These are phyloP conservation scores for Drosophila parthenogenetica DNA, from an alignment of 2,888 invertebrate species.

Conservation along the genomic window DNA sequence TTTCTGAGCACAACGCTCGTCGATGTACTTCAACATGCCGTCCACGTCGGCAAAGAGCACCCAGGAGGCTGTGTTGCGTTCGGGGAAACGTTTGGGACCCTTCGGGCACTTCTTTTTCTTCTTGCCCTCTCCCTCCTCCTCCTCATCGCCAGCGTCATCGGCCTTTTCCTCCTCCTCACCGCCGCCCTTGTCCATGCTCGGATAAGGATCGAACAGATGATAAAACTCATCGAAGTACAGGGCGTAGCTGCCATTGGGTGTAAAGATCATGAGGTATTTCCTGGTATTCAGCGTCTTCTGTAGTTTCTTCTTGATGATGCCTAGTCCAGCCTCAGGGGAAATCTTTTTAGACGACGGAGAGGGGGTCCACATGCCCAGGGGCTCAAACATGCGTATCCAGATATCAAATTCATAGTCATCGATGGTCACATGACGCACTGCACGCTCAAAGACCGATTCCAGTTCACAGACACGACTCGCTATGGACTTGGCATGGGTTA, in stretches of 20 bases:
- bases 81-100: conserved; percentile 72
- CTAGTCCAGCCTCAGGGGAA: conserved; percentile 20
- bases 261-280: conserved; percentile 87
- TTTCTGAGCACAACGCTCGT: conserved; percentile 61
- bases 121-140: conserved; percentile 39
- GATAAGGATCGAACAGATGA: conserved; percentile 88
- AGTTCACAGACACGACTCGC: conserved; percentile 87
- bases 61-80: conserved; percentile 84
- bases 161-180: conserved; percentile 49
- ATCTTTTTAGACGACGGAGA: conserved; percentile 8
- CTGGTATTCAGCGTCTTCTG: conserved; percentile 72
- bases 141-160: conserved; percentile 36
- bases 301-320: conserved; percentile 65
- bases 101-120: conserved; percentile 60
- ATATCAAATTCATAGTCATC: conserved; percentile 88
- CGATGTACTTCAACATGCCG: conserved; percentile 78
- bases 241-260: conserved; percentile 87
- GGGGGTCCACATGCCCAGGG: conserved; percentile 81
- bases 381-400: conserved; percentile 86
- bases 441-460: conserved; percentile 86
- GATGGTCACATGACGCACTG: conserved; percentile 88
- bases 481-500: conserved; percentile 88
- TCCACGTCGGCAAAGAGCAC: conserved; percentile 78
- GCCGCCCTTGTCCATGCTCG: conserved; percentile 81
- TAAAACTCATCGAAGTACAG: conserved; percentile 87